A percentile compares a stretch with the other conserved stretches of the same genome.
phyloP scores from a whole-genome alignment of 1,140 invertebrate species.

The Triops longicaudatus region DNA sequence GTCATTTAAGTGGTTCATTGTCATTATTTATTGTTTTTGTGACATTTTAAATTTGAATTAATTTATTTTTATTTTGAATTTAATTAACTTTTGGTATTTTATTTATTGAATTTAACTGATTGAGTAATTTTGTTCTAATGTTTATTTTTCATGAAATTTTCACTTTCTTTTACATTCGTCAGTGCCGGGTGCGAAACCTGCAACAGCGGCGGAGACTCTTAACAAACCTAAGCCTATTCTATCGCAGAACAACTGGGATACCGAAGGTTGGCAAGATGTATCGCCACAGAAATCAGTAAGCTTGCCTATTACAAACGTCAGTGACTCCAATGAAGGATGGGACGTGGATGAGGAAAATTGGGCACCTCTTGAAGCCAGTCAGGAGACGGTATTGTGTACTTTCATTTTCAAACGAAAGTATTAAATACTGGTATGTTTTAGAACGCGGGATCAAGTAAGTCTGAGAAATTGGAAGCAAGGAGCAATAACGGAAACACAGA shows the following conservation, averaged over 20 bases:
- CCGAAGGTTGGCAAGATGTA: not conserved
- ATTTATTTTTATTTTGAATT: too few species aligned
- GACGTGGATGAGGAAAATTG: conserved; percentile 19
- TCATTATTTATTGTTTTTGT: too few species aligned
- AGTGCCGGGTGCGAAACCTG: not conserved
- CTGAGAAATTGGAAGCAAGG: not conserved
- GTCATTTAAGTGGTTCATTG: too few species aligned
- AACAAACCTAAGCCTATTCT: not conserved
- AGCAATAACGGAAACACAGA: not conserved
- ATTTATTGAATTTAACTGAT: too few species aligned
- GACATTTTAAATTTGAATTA: too few species aligned
- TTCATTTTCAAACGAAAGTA: not conserved
- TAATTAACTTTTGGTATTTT: too few species aligned
- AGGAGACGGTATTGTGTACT: not conserved
- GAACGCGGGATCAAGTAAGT: not conserved
- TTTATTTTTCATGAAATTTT: conserved; percentile 4
- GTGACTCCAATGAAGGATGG: conserved; percentile 20
- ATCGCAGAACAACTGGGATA: not conserved
- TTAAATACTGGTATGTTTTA: not conserved
- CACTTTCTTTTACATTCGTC: too few species aligned
- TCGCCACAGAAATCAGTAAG: not conserved
- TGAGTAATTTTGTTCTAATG: not conserved
- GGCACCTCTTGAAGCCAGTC: conserved; percentile 12
- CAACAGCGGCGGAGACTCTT: not conserved
- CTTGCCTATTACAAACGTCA: not conserved